phyloP scores from a whole-genome alignment of 2,888 invertebrate species.

The Ichneumoninae sp. region DNA sequence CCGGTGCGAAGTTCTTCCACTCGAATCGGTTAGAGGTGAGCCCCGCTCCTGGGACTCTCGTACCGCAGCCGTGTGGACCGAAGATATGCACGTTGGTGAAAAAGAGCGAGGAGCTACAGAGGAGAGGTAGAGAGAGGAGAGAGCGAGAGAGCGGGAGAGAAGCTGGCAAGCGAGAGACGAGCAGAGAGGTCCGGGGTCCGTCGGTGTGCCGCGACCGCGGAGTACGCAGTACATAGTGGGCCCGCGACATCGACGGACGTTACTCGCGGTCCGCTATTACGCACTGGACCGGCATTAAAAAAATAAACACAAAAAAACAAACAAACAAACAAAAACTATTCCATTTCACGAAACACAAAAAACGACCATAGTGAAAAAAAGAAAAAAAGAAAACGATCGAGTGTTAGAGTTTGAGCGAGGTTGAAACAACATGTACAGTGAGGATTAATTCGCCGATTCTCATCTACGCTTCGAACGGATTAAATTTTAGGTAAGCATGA shows the following conservation, averaged over 20 bases:
- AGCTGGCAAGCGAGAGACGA: slow-evolving; percentile 71
- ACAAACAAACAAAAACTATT: background rate
- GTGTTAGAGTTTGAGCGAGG: slow-evolving; percentile 30
- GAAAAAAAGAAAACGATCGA: background rate
- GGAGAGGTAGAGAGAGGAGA: slow-evolving; percentile 33
- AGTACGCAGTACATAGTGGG: slow-evolving; percentile 71
- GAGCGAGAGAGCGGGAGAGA: slow-evolving; percentile 58
- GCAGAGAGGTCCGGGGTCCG: slow-evolving; percentile 75
- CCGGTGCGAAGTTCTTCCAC: slow-evolving; percentile 62
- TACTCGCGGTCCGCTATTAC: slow-evolving; percentile 63
- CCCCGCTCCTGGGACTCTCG: slow-evolving; percentile 54
- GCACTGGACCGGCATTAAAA: slow-evolving; percentile 29
- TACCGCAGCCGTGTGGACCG: slow-evolving; percentile 32
- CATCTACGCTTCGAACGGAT: slow-evolving; percentile 37
- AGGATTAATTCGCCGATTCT: slow-evolving; percentile 55
- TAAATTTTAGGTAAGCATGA: slow-evolving; percentile 46
- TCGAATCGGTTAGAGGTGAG: slow-evolving; percentile 57
- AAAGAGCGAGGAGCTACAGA: slow-evolving; percentile 48
- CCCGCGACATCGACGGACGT: slow-evolving; percentile 69
- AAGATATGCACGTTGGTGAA: slow-evolving; percentile 55
- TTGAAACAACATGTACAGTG: slow-evolving; percentile 56
- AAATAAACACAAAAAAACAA: slow-evolving; percentile 33
- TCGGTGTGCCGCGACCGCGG: slow-evolving; percentile 67
- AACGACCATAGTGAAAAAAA: background rate
- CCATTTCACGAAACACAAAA: background rate